Evolutionary conservation across 2,797 vertebrate genomes (phyloP).

Genomic region (Hozukius guyotensis): DNA sequence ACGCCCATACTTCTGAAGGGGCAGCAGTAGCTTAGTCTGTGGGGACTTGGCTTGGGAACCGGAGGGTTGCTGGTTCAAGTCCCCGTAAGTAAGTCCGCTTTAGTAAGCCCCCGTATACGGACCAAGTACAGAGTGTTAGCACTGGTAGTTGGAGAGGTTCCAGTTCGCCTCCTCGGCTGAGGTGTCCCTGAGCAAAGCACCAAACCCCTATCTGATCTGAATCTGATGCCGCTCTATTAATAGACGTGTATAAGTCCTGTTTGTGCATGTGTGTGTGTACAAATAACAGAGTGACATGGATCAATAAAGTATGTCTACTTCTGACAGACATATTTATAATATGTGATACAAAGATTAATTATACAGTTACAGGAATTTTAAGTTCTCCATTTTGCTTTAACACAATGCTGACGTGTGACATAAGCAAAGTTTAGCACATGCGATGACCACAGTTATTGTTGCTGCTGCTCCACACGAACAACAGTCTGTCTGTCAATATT

Average conservation of each 20-base stretch:
- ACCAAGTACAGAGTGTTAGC: background rate
- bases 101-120: background rate
- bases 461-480: constrained; percentile 1
- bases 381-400: background rate
- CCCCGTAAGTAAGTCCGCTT: background rate
- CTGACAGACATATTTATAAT: background rate
- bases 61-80: background rate
- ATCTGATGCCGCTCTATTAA: background rate
- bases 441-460: background rate
- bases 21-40: too few relatives aligned
- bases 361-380: background rate
- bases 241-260: background rate
- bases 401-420: background rate
- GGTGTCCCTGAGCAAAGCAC: background rate
- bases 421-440: background rate
- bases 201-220: background rate
- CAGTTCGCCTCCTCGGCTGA: background rate
- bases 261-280: background rate
- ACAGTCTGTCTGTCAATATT: background rate
- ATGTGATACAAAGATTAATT: background rate
- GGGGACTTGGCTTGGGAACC: too few relatives aligned
- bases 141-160: background rate
- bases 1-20: background rate
- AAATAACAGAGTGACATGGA: background rate
- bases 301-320: background rate